A percentile compares a stretch with the other conserved stretches of the same genome.
Conservation (phyloP, 2,888 invertebrate species). For the Chorisops tibialis region DNA sequence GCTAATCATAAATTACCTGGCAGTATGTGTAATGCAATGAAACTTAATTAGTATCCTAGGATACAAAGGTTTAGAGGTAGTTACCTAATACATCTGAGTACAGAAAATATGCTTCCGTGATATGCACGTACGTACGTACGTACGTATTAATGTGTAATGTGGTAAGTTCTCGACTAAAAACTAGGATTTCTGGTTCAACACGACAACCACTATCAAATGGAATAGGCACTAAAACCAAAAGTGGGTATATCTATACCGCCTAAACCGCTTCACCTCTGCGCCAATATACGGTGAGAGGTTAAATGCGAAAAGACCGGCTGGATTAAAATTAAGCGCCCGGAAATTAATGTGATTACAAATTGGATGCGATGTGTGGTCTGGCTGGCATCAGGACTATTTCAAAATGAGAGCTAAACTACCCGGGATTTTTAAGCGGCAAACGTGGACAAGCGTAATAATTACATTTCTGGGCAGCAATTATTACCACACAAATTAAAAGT, state of each 20-base stretch:
- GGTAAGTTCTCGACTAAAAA: not conserved
- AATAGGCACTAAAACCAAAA: no score
- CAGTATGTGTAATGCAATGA: constrained; percentile 31
- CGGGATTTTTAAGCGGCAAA: not conserved
- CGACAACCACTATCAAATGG: not conserved
- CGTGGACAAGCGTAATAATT: constrained; percentile 3
- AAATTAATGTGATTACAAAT: constrained; percentile 24
- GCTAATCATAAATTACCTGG: constrained; percentile 32
- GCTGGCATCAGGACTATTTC: constrained; percentile 1
- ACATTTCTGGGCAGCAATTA: constrained; percentile 7
- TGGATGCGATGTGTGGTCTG: constrained; percentile 17
- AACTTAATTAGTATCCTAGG: constrained; percentile 31
- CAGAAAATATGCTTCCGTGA: no score
- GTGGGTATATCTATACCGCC: no score
- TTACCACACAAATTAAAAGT: constrained; percentile 13
- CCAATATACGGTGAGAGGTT: not conserved
- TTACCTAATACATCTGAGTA: no score
- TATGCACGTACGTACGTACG: no score
- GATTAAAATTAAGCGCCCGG: constrained; percentile 19
- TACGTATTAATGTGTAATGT: not conserved
- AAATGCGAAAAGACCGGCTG: constrained; percentile 8
- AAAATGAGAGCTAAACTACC: constrained; percentile 6
- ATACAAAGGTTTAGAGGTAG: constrained; percentile 22
- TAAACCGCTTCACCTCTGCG: no score
- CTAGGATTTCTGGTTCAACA: constrained; percentile 2